A percentile compares a stretch with the other conserved stretches of the same genome.
These are phyloP conservation scores for Anomalospiza imberbis DNA, from an alignment of 2,797 vertebrate species.

Conservation along the genomic window DNA sequence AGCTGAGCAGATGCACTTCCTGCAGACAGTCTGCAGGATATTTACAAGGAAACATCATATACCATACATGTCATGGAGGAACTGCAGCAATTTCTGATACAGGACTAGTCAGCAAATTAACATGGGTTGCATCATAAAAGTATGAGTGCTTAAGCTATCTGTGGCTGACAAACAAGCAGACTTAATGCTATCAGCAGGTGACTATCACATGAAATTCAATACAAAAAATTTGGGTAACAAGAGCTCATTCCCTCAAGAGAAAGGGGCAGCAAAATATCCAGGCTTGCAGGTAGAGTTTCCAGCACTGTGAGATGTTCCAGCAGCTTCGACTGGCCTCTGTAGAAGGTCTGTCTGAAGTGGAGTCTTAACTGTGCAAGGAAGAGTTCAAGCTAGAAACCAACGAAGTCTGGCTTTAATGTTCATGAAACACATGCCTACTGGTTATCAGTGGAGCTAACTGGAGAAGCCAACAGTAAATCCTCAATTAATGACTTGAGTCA, in stretches of 20 bases:
- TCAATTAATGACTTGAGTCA: neutral
- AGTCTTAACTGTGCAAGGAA: neutral
- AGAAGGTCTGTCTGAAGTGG: neutral
- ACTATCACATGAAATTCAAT: neutral
- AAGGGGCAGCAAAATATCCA: neutral
- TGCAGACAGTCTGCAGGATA: neutral
- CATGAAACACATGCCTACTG: neutral
- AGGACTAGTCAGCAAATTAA: neutral
- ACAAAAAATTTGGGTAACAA: neutral
- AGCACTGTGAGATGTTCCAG: neutral
- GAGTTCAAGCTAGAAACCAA: neutral
- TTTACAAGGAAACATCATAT: neutral
- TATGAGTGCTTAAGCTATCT: neutral
- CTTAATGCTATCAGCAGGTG: neutral
- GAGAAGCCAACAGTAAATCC: neutral
- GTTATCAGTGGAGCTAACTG: neutral
- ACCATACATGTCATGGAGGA: neutral
- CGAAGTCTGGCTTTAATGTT: neutral
- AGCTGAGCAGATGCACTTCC: neutral
- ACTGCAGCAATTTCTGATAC: neutral
- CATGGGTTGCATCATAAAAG: neutral
- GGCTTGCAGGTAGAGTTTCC: neutral
- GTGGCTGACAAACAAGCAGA: neutral
- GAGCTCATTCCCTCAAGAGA: neutral
- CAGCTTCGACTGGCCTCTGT: neutral